Evolutionary conservation across 2,888 invertebrate species (phyloP), one percentile per base, ranked within the genome.

Genomic region (Xestia rhomboidea): DNA sequence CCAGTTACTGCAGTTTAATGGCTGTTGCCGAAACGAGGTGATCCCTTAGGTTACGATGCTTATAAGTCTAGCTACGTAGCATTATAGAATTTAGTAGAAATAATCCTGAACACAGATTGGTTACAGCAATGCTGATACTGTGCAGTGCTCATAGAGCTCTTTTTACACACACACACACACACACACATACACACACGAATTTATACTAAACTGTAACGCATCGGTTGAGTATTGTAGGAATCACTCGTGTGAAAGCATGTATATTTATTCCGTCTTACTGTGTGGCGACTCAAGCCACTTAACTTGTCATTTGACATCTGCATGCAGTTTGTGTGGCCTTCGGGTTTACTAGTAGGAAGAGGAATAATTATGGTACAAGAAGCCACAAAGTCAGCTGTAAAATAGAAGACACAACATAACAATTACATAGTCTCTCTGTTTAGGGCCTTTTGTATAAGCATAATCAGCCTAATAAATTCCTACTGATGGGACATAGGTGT

Each of bases 291-390:
- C 49, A 41, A 24, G 57, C 30, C 68, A 68, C 68, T 79, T 79
- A 51, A 79, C 69, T 75, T 80, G 51, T 67, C 66, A 80, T 70
- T 54, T 80, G 80, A 70, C 76, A 80, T 62, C 67, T 38, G 57
- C 60, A 27, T 38, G 41, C 38, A 74, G 49, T 68, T 49, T 68
- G 34, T 34, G 27, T 41, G 24, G 34, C 13, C 15, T 4, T 34
- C 24, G 46, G 41, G 46, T 30, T 49, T 34, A 34, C 18, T 49
- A 68, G 62, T 24, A 63, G 30, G 10, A 18, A 4, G 2, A n/a
- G 46, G 5, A 24, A 51, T 41, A 67, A 13, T 41, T 68, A 64
- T 11, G 38, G 11, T 46, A 41, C 24, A 10, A 38, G 21, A n/a
- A 46, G 24, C 15, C 18, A 66, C n/a, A 57, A 68, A 74, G 24